Percentiles rank a stretch among this genome's conserved stretches.
Evolutionary conservation across 2,113 vertebrate genomes (phyloP).

Genomic region (Equus przewalskii): DNA sequence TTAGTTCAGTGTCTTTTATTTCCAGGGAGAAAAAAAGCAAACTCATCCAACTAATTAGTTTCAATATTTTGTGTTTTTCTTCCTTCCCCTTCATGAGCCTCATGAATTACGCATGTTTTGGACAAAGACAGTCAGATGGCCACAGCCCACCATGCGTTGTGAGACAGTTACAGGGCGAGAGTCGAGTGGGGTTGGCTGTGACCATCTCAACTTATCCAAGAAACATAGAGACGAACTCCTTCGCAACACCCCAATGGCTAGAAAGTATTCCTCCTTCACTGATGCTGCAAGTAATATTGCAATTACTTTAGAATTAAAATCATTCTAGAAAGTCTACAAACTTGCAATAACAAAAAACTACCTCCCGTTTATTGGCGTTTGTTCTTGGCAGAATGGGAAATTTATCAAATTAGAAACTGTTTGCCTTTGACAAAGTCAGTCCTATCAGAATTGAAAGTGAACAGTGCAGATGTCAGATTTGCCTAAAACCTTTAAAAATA

Average conservation of each 20-base stretch:
- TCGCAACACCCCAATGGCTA: neutral
- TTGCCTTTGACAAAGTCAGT: slow-evolving; percentile 58
- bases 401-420: slow-evolving; percentile 50
- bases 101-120: slow-evolving; percentile 42
- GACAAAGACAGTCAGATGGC: slow-evolving; percentile 3
- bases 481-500: neutral
- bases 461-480: slow-evolving; percentile 26
- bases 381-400: neutral
- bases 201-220: neutral
- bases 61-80: neutral
- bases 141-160: neutral
- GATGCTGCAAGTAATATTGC: neutral
- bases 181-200: neutral
- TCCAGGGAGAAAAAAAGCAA: neutral
- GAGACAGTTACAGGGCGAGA: neutral
- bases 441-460: neutral
- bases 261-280: neutral
- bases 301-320: slow-evolving; percentile 5
- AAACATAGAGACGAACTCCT: neutral
- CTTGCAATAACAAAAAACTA: neutral
- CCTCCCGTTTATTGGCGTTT: neutral
- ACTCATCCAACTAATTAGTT: neutral
- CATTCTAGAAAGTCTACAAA: neutral
- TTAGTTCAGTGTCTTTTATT: neutral
- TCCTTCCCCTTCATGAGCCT: neutral